A percentile compares a stretch with the other conserved stretches of the same genome.
phyloP scores from a whole-genome alignment of 1,140 invertebrate genomes.

The Solenopsis invicta region DNA sequence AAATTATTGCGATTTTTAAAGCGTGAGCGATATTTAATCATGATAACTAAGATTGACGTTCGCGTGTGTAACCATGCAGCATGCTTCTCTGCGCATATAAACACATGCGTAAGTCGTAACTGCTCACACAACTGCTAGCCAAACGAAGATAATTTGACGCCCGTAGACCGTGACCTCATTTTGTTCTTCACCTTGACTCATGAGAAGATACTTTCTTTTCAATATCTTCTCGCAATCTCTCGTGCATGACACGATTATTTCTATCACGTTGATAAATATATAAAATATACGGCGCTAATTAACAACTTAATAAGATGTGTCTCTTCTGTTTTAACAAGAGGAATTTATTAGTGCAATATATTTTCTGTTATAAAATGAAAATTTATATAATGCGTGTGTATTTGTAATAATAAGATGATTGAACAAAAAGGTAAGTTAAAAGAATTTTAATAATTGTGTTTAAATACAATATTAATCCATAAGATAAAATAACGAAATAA shows the following conservation, averaged over 20 bases:
- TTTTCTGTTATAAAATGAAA: slow-evolving; percentile 12
- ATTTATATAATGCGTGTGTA: slow-evolving; percentile 9
- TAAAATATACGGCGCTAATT: slow-evolving; percentile 14
- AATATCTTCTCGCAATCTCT: slow-evolving; percentile 15
- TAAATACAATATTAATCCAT: background rate
- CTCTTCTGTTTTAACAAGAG: background rate
- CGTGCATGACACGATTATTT: background rate
- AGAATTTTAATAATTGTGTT: background rate
- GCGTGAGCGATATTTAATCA: slow-evolving; percentile 42
- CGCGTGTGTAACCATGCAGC: slow-evolving; percentile 21
- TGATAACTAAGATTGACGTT: slow-evolving; percentile 62
- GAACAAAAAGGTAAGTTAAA: slow-evolving; percentile 11
- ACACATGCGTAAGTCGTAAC: background rate
- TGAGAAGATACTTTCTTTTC: slow-evolving; percentile 54
- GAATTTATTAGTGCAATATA: background rate
- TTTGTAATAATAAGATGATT: background rate
- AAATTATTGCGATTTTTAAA: slow-evolving; percentile 5
- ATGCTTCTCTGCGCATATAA: slow-evolving; percentile 7
- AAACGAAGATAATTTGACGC: slow-evolving; percentile 58
- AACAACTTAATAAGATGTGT: background rate
- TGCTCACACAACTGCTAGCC: slow-evolving; percentile 16
- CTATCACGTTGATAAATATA: background rate
- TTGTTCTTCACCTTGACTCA: slow-evolving; percentile 68
- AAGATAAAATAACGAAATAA: background rate
- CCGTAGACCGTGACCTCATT: slow-evolving; percentile 74